phyloP scores from a whole-genome alignment of 2,888 invertebrate species.

The Eupithecia exiguata region DNA sequence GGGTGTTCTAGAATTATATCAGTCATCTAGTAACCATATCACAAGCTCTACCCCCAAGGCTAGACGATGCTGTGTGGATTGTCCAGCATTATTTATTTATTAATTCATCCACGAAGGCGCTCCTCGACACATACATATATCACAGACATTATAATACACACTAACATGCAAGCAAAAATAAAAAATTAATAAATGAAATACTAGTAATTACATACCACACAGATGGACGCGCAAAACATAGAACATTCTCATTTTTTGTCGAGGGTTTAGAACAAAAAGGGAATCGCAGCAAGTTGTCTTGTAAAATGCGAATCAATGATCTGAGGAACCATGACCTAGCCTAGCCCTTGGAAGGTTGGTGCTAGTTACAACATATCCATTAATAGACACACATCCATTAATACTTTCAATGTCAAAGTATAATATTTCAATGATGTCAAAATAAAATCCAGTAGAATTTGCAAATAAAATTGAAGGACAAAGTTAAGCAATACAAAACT shows the following conservation, averaged over 20 bases:
- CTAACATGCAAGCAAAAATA: no score
- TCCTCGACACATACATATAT: background rate
- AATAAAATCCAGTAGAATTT: background rate
- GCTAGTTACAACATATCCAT: background rate
- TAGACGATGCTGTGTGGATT: no score
- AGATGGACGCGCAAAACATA: background rate
- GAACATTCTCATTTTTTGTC: background rate
- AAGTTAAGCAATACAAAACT: background rate
- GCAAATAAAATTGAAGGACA: background rate
- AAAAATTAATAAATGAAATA: no score
- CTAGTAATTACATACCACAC: no score
- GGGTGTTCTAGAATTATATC: no score
- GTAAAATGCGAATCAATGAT: background rate
- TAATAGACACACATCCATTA: background rate
- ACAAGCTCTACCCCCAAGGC: no score
- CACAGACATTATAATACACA: no score
- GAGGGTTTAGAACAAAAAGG: background rate
- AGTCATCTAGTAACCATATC: no score
- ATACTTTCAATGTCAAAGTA: background rate
- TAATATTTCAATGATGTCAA: background rate
- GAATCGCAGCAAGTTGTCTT: background rate
- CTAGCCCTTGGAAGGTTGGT: background rate
- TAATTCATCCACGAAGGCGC: background rate
- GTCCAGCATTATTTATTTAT: no score
- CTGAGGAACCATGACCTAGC: background rate